These are phyloP conservation scores for Monodelphis domestica DNA, from an alignment of 2,797 vertebrate species.

Conservation along the genomic window DNA sequence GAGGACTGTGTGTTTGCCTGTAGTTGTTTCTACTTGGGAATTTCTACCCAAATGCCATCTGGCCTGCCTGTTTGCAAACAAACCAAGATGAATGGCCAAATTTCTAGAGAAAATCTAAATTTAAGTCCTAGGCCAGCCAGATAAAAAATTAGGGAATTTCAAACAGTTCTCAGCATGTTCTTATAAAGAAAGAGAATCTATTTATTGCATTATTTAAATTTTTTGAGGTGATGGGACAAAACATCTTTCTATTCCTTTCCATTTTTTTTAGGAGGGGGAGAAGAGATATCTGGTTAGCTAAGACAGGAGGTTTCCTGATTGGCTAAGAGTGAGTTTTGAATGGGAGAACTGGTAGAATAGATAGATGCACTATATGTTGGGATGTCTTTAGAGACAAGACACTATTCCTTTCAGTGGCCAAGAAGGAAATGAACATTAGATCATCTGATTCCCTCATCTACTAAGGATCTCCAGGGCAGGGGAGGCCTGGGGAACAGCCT, in stretches of 20 bases:
- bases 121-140: background rate
- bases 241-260: background rate
- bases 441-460: background rate
- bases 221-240: background rate
- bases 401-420: background rate
- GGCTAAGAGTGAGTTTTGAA: background rate
- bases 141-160: background rate
- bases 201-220: background rate
- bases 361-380: background rate
- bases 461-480: background rate
- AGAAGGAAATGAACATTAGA: background rate
- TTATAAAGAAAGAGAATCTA: background rate
- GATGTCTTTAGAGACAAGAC: background rate
- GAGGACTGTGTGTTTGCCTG: background rate
- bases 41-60: background rate
- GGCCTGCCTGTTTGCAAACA: background rate
- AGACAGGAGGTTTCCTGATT: background rate
- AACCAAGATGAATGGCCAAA: background rate
- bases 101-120: conserved; percentile 4
- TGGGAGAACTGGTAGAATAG: background rate
- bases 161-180: background rate
- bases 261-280: background rate
- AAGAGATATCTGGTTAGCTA: background rate
- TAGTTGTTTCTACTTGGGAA: background rate
- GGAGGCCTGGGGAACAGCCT: background rate